Evolutionary conservation across 2,888 invertebrate genomes (phyloP), one percentile per base, ranked within the genome.

Genomic region (Chaetogeoica ovagalla): DNA sequence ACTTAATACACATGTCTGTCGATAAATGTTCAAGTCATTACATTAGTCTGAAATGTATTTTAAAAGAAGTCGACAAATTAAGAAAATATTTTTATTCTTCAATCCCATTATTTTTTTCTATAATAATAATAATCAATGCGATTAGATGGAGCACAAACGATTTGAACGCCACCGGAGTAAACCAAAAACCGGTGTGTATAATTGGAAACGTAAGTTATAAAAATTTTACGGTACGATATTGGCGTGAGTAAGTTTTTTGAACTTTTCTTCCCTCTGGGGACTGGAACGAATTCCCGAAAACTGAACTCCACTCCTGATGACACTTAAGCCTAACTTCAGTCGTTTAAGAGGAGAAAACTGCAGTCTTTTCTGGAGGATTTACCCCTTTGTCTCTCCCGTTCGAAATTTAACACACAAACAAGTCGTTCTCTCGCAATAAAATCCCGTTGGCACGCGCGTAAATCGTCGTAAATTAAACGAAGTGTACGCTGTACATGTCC

Each of bases 361-460:
- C 65, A 30, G 65, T 57, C 13, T 23, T n/a, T n/a, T 75, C 66
- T 57, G 23, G 59, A 75, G 43, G 55, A 74, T 55, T 43, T 43
- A n/a, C n/a, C 23, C 15, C 13, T n/a, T n/a, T 59, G n/a, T n/a
- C 15, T 30, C 30, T 1, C 30, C 55, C 21, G 23, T 37, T 60
- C 48, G 57, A 11, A 76, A 48, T 68, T 68, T 48, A 76, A 59
- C n/a, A 59, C 57, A 39, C 37, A 60, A 59, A 75, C 55, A 57
- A 66, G n/a, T 59, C 39, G 5, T 66, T 75, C 43, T 75, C 43
- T 43, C 59, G 30, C 15, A 37, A 76, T 76, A 68, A 76, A 76
- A 76, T 19, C 23, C 43, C 76, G 68, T 76, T 76, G 68, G 15
- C 57, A 59, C n/a, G 30, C 48, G 19, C 15, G 59, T n/a, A n/a